Conservation (phyloP, 2,113 vertebrate species). For the Urocitellus parryii region DNA sequence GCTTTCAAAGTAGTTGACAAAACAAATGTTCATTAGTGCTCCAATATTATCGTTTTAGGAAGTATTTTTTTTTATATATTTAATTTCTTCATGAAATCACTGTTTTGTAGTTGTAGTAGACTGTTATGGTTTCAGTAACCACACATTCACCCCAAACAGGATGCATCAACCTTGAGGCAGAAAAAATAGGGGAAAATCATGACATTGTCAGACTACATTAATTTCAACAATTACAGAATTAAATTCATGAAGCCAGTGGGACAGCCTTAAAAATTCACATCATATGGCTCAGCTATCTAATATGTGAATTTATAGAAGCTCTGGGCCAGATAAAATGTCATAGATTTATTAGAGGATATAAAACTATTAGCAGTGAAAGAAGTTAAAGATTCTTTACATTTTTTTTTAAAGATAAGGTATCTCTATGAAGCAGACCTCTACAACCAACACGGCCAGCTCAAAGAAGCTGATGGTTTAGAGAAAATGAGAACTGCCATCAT, state of each 20-base stretch:
- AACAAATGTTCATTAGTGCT: conserved; percentile 29
- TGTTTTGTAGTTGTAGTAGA: not conserved
- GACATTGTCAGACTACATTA: conserved; percentile 69
- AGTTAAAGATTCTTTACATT: conserved; percentile 50
- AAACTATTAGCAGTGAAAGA: conserved; percentile 56
- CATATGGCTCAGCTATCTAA: conserved; percentile 56
- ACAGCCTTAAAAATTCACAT: conserved; percentile 69
- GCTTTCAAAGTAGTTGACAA: conserved; percentile 12
- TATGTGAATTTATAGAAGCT: conserved; percentile 67
- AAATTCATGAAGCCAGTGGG: conserved; percentile 67
- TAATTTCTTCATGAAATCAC: conserved; percentile 39
- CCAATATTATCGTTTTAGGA: not conserved
- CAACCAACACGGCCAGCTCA: not conserved
- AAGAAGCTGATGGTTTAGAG: not conserved
- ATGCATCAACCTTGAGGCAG: conserved; percentile 35
- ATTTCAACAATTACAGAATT: conserved; percentile 66
- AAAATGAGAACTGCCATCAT: not conserved
- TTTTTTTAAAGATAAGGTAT: not conserved
- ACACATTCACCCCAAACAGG: not conserved
- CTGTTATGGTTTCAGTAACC: not conserved
- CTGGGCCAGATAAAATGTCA: conserved; percentile 69
- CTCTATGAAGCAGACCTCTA: not conserved
- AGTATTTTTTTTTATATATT: conserved; percentile 29
- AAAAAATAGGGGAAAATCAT: conserved; percentile 47
- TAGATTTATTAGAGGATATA: conserved; percentile 63